These are phyloP conservation scores for Eudyptes chrysolophus DNA, from an alignment of 2,113 vertebrate genomes.

Conservation along the genomic window DNA sequence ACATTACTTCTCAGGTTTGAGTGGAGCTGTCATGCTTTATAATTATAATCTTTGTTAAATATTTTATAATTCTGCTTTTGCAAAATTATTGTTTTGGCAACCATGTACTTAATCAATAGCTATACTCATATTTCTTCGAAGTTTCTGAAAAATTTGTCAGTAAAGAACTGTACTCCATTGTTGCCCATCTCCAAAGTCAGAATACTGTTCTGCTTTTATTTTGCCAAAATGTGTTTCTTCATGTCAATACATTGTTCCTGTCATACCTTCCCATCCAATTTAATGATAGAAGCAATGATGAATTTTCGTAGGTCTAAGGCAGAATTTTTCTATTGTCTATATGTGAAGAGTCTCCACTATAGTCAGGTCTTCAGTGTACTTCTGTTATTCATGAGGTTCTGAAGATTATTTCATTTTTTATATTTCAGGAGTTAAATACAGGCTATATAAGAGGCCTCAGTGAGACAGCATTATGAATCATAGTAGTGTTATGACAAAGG, in stretches of 20 bases:
- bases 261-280: neutral
- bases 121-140: neutral
- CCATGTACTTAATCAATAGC: neutral
- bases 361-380: neutral
- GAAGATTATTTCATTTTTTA: fast-evolving
- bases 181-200: neutral
- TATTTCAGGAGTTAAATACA: neutral
- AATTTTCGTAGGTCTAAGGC: neutral
- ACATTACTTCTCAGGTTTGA: neutral
- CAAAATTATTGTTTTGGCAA: neutral
- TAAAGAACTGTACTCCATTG: fast-evolving
- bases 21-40: neutral
- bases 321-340: neutral
- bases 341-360: fast-evolving
- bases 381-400: neutral
- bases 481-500: neutral
- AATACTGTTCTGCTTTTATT: neutral
- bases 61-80: neutral
- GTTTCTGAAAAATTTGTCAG: neutral
- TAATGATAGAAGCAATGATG: neutral
- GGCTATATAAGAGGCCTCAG: neutral
- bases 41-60: neutral
- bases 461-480: neutral
- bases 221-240: neutral
- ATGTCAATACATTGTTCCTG: neutral